Conservation (phyloP, 2,888 invertebrate genomes). For the Drosophila multiciliata region DNA sequence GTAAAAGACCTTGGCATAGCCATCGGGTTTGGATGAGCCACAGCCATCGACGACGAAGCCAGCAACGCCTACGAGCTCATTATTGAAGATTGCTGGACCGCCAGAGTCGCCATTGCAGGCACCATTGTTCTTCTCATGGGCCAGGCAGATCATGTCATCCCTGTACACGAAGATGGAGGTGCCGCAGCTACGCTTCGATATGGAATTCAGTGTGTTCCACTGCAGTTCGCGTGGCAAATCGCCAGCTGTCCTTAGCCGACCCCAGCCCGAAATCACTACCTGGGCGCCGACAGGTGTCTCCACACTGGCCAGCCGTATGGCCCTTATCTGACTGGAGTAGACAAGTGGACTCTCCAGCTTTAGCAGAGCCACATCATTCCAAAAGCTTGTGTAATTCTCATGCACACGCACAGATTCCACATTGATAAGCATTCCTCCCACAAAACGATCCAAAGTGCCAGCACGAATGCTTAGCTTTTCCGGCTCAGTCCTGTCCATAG, state of each 20-base stretch:
- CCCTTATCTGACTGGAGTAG: conserved; percentile 56
- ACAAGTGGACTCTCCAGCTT: conserved; percentile 54
- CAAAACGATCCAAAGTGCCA: conserved; percentile 73
- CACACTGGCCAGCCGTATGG: conserved; percentile 61
- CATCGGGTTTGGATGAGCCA: conserved; percentile 69
- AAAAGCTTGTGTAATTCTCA: conserved; percentile 65
- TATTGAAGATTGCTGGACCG: conserved; percentile 75
- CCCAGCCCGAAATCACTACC: conserved; percentile 78
- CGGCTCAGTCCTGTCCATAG: conserved; percentile 40
- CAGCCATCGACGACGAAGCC: conserved; percentile 76
- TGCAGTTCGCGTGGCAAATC: conserved; percentile 64
- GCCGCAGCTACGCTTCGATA: conserved; percentile 55
- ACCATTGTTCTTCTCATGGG: conserved; percentile 65
- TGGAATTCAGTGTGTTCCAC: conserved; percentile 65
- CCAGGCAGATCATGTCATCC: conserved; percentile 66
- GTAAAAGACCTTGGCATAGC: conserved; percentile 71
- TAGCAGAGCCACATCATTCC: conserved; percentile 74
- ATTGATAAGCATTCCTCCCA: conserved; percentile 69
- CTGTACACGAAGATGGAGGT: conserved; percentile 42
- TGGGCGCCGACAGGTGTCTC: conserved; percentile 53
- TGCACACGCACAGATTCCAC: conserved; percentile 68
- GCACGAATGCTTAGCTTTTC: conserved; percentile 70
- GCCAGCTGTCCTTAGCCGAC: conserved; percentile 58
- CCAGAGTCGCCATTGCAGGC: conserved; percentile 82
- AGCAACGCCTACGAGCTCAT: conserved; percentile 76